Base-by-base conservation (phyloP, 1,140 invertebrate species). In the Drosophila kanapiae region DNA sequence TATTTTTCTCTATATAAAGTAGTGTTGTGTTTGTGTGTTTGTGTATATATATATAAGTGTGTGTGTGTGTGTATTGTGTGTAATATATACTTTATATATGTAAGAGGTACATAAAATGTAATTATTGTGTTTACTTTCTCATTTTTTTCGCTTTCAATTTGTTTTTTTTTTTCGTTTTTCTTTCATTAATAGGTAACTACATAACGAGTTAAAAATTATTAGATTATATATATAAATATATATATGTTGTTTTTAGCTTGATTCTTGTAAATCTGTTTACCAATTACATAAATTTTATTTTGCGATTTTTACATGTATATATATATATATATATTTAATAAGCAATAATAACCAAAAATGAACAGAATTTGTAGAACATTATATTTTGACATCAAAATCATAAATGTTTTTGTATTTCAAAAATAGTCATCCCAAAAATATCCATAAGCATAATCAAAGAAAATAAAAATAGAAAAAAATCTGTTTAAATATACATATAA, bases 141-240 rank as follows among this genome's bases (percentile, higher is more conserved):
- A 82, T 62, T 77, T 75, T 69, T 62, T 70, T 75, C 40, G 54
- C 42, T 62, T 67, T 63, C 64, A 80, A 80, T 78, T 81, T 64
- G 63, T 75, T 67, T 54, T 33, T 61, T 23, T 61, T 61, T 43
- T 57, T 45, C 23, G 23, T 23, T 51, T 49, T 47, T 58, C 37
- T 53, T 61, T 54, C 43, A 71, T 78, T 78, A 78, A 88, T 87
- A 87, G 71, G 80, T 83, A 87, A 87, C 84, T 87, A 87, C 78
- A 88, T 88, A 87, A 87, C 83, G 83, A 83, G 71, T 86, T 87
- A 80, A 87, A 82, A 87, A 79, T 68, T 75, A 86, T 76, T 86
- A 75, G 69, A 78, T 81, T 76, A 67, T 76, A 71, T 76, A 70
- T 69, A 53, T 54, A 60, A 59, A 75, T 57, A 38, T 14, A 23